phyloP scores from a whole-genome alignment of 2,113 vertebrate species.

The Lathamus discolor region DNA sequence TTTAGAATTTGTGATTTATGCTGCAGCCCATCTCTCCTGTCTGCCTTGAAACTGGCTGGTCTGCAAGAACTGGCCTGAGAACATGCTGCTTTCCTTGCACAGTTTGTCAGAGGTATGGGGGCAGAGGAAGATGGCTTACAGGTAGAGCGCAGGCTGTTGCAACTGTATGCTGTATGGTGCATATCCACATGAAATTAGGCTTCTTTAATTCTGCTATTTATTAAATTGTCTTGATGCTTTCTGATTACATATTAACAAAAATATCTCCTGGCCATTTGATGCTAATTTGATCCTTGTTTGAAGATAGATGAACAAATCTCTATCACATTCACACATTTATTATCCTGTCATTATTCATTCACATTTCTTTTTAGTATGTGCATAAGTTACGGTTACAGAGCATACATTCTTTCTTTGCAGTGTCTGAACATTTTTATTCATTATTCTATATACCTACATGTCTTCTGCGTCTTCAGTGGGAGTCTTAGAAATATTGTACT shows the following conservation, averaged over 20 bases:
- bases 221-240: neutral
- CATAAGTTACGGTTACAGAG: neutral
- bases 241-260: neutral
- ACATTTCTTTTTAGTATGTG: neutral
- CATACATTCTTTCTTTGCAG: neutral
- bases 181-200: neutral
- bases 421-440: neutral
- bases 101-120: neutral
- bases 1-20: neutral
- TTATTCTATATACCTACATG: rapidly evolving
- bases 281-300: neutral
- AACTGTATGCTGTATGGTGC: neutral
- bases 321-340: neutral
- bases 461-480: neutral
- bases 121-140: neutral
- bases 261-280: neutral
- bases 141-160: neutral
- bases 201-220: neutral
- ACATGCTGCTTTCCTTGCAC: neutral
- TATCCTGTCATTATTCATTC: neutral
- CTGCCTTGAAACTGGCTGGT: neutral
- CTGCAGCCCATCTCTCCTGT: neutral
- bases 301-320: neutral
- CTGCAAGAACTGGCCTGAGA: neutral
- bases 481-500: neutral